Percentiles rank a stretch among this genome's conserved stretches.
Conservation (phyloP, 1,140 invertebrate genomes). For the Muscidifurax raptorellus region DNA sequence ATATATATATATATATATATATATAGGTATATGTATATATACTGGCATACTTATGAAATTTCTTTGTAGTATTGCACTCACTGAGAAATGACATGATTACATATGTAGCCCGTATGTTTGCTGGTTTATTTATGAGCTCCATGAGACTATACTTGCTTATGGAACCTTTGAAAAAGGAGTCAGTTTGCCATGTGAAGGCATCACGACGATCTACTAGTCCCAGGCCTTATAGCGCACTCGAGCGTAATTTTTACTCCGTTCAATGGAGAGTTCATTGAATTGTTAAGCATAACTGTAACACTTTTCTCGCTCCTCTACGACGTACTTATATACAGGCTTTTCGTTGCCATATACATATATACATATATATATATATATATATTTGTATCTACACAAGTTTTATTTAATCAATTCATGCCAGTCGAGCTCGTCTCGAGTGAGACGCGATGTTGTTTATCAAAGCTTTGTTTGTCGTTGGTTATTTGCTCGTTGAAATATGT, state of each 20-base stretch:
- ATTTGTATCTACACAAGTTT: not conserved
- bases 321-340: not conserved
- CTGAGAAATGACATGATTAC: conserved; percentile 22
- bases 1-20: too few relatives aligned
- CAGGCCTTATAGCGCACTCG: not conserved
- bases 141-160: conserved; percentile 2
- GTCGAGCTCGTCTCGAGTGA: not conserved
- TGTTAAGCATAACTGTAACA: not conserved
- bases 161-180: conserved; percentile 32
- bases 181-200: conserved; percentile 19
- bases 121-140: conserved; percentile 45
- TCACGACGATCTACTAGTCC: not conserved
- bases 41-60: conserved; percentile 31
- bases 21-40: not conserved
- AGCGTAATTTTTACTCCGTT: not conserved
- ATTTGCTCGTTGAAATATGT: not conserved
- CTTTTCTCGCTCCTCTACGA: not conserved
- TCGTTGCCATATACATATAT: too few relatives aligned
- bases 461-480: not conserved
- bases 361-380: too few relatives aligned
- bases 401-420: not conserved
- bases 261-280: not conserved
- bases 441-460: not conserved
- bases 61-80: conserved; percentile 1
- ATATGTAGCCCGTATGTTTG: conserved; percentile 39